These are phyloP conservation scores for Limosa lapponica DNA, from an alignment of 2,797 vertebrate species.

Conservation along the genomic window DNA sequence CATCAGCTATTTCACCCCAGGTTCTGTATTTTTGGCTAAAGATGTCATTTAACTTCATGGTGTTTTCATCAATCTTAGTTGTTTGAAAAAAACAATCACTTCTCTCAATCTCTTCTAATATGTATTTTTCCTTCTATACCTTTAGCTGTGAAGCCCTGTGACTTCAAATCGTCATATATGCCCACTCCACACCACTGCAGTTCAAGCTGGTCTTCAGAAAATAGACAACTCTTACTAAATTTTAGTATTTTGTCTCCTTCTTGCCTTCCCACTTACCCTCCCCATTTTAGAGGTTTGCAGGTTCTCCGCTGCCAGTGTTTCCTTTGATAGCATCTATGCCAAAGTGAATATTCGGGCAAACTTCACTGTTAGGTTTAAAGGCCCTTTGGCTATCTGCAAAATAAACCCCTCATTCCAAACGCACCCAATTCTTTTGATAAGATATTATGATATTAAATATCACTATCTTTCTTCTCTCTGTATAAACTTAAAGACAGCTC, in stretches of 20 bases:
- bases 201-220: not conserved
- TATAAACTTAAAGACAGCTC: not conserved
- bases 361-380: not conserved
- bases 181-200: not conserved
- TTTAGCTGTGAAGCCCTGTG: not conserved
- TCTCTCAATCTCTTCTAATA: not conserved
- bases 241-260: not conserved
- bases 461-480: not conserved
- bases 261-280: not conserved
- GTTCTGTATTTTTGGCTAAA: not conserved
- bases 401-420: not conserved
- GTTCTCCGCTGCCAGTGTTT: not conserved
- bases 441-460: not conserved
- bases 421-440: not conserved
- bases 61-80: not conserved
- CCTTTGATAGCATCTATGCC: not conserved
- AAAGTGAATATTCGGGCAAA: not conserved
- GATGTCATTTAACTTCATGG: not conserved
- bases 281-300: not conserved
- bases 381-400: not conserved
- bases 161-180: not conserved
- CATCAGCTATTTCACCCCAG: not conserved
- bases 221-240: not conserved
- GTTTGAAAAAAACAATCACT: fast-evolving
- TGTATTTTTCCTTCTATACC: not conserved